Evolutionary conservation across 2,888 invertebrate species (phyloP), one percentile per base, ranked within the genome.

Genomic region (Harpalus rufipes): DNA sequence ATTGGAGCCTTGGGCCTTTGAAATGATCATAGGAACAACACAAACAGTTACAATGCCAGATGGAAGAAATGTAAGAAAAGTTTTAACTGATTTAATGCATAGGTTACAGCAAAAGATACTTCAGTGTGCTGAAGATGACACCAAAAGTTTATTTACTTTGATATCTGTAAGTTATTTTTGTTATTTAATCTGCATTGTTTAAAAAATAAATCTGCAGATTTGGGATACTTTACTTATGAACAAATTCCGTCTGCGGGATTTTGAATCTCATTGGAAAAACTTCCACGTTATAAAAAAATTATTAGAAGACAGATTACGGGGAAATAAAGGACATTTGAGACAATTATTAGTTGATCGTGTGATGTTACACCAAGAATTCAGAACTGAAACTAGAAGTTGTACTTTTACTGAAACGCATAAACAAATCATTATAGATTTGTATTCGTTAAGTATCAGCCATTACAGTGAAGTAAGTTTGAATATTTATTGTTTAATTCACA

Each of bases 51-150:
- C 88, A 18, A 92, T 95, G 91, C 93, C 93, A 0, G 94, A 95
- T 89, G 96, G 96, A 0, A 91, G 93, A 84, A 96, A 97, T 89
- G 92, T 96, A 12, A 93, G 96, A 65, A 92, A 92, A 86, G 92
- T 92, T 1, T 90, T 97, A 0, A 93, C 93, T 0, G 91, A 93
- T 25, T 90, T 94, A 0, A 91, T 96, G 88, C 92, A 93, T 68
- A 91, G 92, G 1, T 91, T 96, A 8, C 95, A 95, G 90, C 92
- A 91, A 79, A 93, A 93, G 88, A 92, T 97, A 90, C 90, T 96
- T 82, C 90, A 91, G 7, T 92, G 93, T 81, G 93, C 94, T 86
- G 95, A 96, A 87, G 97, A 97, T 88, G 96, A 97, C 88, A 97
- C 96, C 0, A 95, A 95, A 88, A 95, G 96, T 86, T 92, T 97